Evolutionary conservation across 2,113 vertebrate genomes (phyloP).

Genomic region (Martes martes): DNA sequence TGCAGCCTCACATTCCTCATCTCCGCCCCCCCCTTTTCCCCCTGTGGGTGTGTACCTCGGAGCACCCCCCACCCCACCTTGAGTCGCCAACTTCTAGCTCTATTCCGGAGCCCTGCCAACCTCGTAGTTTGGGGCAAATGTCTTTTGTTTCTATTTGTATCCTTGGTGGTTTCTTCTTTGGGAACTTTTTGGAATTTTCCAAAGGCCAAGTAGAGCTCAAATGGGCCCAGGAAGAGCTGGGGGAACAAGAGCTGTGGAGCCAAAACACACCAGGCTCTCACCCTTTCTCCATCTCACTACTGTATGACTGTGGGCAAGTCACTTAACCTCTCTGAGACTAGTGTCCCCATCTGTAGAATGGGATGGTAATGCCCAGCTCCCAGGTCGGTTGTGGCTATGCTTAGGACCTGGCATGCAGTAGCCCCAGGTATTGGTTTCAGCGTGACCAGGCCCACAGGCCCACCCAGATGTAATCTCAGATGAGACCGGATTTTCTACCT

Average conservation of each 20-base stretch:
- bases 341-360: neutral
- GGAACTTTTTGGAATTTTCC: neutral
- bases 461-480: neutral
- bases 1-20: fast-evolving
- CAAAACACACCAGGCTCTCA: neutral
- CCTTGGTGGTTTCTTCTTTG: neutral
- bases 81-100: neutral
- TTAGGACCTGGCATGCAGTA: neutral
- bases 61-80: neutral
- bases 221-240: neutral
- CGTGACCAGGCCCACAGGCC: neutral
- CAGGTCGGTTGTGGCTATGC: neutral
- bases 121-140: neutral
- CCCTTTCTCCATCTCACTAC: neutral
- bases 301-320: neutral
- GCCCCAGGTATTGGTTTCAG: neutral
- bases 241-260: neutral
- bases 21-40: neutral
- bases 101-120: neutral
- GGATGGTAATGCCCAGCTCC: neutral
- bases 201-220: neutral
- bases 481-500: neutral
- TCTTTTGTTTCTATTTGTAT: neutral
- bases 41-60: no score
- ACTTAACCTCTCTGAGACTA: neutral